Evolutionary conservation across 1,140 invertebrate species (phyloP), one percentile per base, ranked within the genome.

Genomic region (Aphis craccivora): DNA sequence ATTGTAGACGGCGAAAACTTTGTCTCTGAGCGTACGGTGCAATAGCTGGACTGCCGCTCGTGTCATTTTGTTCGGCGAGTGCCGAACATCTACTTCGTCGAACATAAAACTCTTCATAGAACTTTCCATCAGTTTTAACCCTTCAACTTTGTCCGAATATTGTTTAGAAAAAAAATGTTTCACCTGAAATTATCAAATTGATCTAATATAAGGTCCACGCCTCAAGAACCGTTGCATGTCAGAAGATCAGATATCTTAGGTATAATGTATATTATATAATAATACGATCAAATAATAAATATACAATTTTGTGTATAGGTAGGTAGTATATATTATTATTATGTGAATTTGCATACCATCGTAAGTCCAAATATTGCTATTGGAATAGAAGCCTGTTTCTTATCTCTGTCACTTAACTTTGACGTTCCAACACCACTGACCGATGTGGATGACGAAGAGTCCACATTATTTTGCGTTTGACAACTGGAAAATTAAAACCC

Each of bases 101-200:
- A 94, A 43, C 43, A 94, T 94, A 91, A 94, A 94, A 30, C 90
- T 96, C 48, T 96, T 96, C 5, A 98, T 95, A 94, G 97, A 97
- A 91, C 97, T 97, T 83, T 97, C 97, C 11, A 99, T 95, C 30
- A 97, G 96, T 94, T 97, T 96, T 35, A 99, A 94, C 0, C 98
- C 98, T 94, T 99, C 98, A 95, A 99, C 98, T 94, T 98, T 98
- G 95, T 98, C 98, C 30, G 98, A 97, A 95, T 98, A 99, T 94
- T 98, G 98, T 95, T 99, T 98, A 2, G 98, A 98, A 95, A 98
- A 99, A 95, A 98, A 98, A 95, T 98, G 98, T 95, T 99, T 98
- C 8, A 99, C 97, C 98, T 98, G 94, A 40, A 90, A 94, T 6
- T 45, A n/a, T 88, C n/a, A n/a, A 45, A 45, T 20, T n/a, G 14